A percentile compares a stretch with the other conserved stretches of the same genome.
phyloP scores from a whole-genome alignment of 2,797 vertebrate species.

The Sandelia bainsii region DNA sequence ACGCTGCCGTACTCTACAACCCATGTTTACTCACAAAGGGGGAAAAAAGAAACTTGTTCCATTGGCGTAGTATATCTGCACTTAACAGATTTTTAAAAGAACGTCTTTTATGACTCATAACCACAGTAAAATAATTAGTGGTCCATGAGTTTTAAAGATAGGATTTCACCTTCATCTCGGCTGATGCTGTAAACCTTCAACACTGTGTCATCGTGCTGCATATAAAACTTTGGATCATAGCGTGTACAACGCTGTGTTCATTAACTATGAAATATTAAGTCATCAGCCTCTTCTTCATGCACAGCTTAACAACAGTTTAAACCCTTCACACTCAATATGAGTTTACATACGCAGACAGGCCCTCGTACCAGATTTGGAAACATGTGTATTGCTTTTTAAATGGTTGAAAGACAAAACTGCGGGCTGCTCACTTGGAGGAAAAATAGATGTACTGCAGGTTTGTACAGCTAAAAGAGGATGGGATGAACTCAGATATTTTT shows the following conservation, averaged over 20 bases:
- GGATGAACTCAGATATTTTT: slow-evolving; percentile 7
- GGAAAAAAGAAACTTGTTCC: no score
- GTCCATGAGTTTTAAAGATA: neutral
- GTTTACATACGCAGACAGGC: slow-evolving; percentile 19
- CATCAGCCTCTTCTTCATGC: neutral
- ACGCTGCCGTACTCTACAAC: no score
- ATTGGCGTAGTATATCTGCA: neutral
- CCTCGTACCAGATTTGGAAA: slow-evolving; percentile 1
- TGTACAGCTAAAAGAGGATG: neutral
- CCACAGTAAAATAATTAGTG: neutral
- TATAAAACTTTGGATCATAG: slow-evolving; percentile 44
- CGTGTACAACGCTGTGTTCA: neutral
- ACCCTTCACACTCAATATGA: slow-evolving; percentile 47
- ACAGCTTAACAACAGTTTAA: neutral
- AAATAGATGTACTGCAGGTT: neutral
- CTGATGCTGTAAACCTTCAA: slow-evolving; percentile 1
- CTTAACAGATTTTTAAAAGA: neutral
- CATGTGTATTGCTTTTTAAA: slow-evolving; percentile 46
- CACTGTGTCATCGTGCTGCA: slow-evolving; percentile 7
- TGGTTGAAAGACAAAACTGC: neutral
- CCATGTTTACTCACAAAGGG: neutral
- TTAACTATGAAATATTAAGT: neutral
- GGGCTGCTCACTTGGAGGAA: neutral
- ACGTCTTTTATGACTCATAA: neutral
- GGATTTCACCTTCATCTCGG: neutral